Percentiles rank a stretch among this genome's conserved stretches.
Conservation (phyloP, 1,140 invertebrate genomes). For the Tribolium castaneum region DNA sequence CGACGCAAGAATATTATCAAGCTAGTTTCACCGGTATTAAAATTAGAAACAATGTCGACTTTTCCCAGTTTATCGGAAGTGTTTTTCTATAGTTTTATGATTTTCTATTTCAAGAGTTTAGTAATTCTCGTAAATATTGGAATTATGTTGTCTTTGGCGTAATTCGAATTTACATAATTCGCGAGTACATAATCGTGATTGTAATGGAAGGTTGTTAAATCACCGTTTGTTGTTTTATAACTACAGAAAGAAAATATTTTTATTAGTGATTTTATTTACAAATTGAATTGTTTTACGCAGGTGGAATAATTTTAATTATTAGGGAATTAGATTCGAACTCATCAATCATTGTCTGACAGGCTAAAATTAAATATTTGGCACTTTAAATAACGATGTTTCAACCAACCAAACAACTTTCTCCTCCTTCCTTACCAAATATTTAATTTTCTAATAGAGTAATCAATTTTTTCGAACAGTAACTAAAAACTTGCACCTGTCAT, state of each 20-base stretch:
- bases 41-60: neutral
- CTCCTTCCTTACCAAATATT: neutral
- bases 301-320: neutral
- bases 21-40: neutral
- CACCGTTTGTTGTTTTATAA: no score
- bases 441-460: neutral
- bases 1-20: neutral
- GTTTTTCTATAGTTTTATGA: neutral
- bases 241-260: no score
- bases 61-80: neutral
- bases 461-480: neutral
- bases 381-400: neutral
- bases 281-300: no score
- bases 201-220: neutral
- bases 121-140: neutral
- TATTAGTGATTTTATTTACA: no score
- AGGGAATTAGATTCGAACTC: neutral
- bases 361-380: neutral
- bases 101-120: neutral
- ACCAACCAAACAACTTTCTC: neutral
- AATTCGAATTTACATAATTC: neutral
- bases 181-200: neutral
- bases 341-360: neutral
- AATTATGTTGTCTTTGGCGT: neutral
- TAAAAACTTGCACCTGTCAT: neutral